Evolutionary conservation across 2,888 invertebrate genomes (phyloP).

Genomic region (Euspilapteryx auroguttella): DNA sequence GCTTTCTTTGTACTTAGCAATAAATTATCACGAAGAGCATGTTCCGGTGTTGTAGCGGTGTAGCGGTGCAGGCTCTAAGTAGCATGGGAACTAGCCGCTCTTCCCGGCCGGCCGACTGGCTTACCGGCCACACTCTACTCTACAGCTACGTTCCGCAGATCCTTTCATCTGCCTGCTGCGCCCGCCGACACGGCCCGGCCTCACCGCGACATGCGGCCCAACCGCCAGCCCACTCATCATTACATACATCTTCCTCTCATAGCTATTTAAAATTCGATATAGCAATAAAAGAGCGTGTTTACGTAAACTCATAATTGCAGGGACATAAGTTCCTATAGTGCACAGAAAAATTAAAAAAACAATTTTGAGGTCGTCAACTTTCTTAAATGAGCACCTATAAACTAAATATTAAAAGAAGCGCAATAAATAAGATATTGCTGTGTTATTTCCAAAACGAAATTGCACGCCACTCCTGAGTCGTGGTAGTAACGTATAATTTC

Average conservation of each 20-base stretch:
- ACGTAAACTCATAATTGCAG: slow-evolving; percentile 1
- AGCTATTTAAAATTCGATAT: slow-evolving; percentile 4
- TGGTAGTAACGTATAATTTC: slow-evolving; percentile 36
- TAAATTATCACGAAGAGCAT: slow-evolving; percentile 53
- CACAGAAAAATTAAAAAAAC: slow-evolving; percentile 14
- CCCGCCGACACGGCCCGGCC: too few relatives aligned
- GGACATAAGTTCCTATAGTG: neutral
- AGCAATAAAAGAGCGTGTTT: slow-evolving; percentile 5
- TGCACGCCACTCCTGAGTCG: slow-evolving; percentile 42
- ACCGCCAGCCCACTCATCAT: too few relatives aligned
- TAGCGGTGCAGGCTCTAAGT: slow-evolving; percentile 18
- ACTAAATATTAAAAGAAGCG: slow-evolving; percentile 33
- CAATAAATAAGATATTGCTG: slow-evolving; percentile 40
- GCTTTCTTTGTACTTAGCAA: slow-evolving; percentile 37
- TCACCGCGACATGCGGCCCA: too few relatives aligned
- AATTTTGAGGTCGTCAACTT: slow-evolving; percentile 25
- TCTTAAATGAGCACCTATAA: slow-evolving; percentile 23
- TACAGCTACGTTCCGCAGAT: too few relatives aligned
- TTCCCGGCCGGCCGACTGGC: too few relatives aligned
- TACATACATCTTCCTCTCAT: too few relatives aligned
- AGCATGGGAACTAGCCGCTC: slow-evolving; percentile 37
- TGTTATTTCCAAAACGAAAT: slow-evolving; percentile 46
- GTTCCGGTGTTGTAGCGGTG: slow-evolving; percentile 34
- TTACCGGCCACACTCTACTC: too few relatives aligned
- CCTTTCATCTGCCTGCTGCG: too few relatives aligned